These are phyloP conservation scores for Phylloscopus collybita DNA, from an alignment of 2,797 vertebrate species.

Conservation along the genomic window DNA sequence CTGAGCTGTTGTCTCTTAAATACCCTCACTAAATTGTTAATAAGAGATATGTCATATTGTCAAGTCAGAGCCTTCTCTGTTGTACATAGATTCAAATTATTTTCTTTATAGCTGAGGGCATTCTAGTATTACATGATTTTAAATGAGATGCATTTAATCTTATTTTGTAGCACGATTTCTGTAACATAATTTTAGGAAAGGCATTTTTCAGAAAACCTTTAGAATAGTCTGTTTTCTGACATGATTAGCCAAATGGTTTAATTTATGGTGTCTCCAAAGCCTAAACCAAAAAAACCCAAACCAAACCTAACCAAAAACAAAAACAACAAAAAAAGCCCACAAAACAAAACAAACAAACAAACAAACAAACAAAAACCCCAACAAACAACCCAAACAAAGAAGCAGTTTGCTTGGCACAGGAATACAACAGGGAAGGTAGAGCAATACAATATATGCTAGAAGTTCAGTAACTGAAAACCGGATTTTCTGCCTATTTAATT, in stretches of 20 bases:
- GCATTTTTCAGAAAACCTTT: background rate
- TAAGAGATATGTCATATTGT: background rate
- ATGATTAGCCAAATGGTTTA: background rate
- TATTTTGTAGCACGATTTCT: background rate
- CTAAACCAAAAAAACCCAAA: background rate
- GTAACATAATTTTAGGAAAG: background rate
- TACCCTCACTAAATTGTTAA: background rate
- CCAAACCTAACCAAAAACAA: no score
- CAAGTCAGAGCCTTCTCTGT: background rate
- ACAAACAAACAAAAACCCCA: background rate
- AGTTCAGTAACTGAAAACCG: background rate
- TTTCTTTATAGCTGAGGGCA: background rate
- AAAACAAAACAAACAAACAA: background rate
- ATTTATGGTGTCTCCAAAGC: background rate
- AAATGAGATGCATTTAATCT: background rate
- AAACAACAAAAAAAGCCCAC: no score
- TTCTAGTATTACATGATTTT: background rate
- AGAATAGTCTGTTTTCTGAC: background rate
- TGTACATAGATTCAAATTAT: background rate
- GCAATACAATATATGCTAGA: background rate
- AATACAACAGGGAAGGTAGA: background rate
- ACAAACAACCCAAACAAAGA: background rate
- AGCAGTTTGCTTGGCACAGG: background rate
- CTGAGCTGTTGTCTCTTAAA: slow-evolving; percentile 17
- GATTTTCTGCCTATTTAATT: background rate